Percentiles rank a stretch among this genome's conserved stretches.
Evolutionary conservation across 2,113 vertebrate species (phyloP).

Genomic region (Nothocercus nigrocapillus): DNA sequence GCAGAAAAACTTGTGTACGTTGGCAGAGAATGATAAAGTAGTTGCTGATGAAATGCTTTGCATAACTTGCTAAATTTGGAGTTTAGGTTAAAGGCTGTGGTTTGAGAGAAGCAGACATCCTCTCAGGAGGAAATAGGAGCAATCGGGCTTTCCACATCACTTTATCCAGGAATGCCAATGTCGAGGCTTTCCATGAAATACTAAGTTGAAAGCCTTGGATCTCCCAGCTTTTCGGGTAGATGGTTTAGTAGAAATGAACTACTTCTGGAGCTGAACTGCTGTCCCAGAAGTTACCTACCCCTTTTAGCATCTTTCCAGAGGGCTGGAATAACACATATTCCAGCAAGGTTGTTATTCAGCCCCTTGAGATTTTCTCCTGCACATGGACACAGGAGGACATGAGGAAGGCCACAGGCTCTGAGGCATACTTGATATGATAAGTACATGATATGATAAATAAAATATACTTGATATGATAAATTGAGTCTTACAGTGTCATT

Average conservation of each 20-base stretch:
- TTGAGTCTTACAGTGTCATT: background rate
- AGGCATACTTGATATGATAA: no score
- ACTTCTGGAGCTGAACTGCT: background rate
- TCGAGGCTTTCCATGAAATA: background rate
- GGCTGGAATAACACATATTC: background rate
- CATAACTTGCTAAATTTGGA: background rate
- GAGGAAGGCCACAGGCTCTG: background rate
- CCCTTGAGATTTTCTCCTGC: background rate
- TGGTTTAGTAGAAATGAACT: background rate
- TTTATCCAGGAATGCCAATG: background rate
- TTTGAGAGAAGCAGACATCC: background rate
- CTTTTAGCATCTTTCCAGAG: background rate
- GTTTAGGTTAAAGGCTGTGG: background rate
- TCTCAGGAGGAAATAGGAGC: background rate
- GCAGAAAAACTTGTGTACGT: background rate
- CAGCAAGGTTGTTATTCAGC: background rate
- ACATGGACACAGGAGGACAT: background rate
- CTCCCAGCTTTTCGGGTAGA: background rate
- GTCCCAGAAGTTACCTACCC: background rate
- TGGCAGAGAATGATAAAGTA: background rate
- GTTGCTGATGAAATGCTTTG: background rate
- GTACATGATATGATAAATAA: no score
- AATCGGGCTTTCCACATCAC: background rate
- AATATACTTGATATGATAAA: no score
- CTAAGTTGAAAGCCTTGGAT: background rate